These are phyloP conservation scores for Phaedon cochleariae DNA, from an alignment of 2,888 invertebrate genomes.

Conservation along the genomic window DNA sequence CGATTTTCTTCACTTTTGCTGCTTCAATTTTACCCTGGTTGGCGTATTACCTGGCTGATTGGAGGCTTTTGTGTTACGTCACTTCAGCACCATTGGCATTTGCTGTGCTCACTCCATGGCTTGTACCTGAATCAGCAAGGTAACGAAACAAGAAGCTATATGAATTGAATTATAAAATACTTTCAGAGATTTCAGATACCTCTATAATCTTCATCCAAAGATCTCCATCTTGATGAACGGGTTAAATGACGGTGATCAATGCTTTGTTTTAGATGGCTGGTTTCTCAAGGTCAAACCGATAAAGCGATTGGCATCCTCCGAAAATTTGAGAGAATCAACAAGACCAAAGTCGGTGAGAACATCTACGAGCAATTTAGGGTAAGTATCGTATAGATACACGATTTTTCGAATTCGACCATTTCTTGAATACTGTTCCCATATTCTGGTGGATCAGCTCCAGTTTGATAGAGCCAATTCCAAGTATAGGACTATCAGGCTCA, in stretches of 20 bases:
- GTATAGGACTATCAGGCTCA: too few species aligned
- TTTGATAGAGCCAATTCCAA: too few species aligned
- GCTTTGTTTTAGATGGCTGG: constrained; percentile 75
- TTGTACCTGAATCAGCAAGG: constrained; percentile 88
- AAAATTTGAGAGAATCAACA: constrained; percentile 83
- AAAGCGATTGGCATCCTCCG: constrained; percentile 80
- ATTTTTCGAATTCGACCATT: background rate
- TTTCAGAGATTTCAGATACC: too few species aligned
- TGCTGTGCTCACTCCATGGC: constrained; percentile 76
- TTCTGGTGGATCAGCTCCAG: too few species aligned
- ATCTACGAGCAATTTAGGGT: constrained; percentile 79
- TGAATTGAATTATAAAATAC: too few species aligned
- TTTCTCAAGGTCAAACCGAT: constrained; percentile 85
- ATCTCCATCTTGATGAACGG: too few species aligned
- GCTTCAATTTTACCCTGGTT: constrained; percentile 86
- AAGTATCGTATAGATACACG: too few species aligned
- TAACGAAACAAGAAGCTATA: too few species aligned
- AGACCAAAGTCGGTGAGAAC: constrained; percentile 76
- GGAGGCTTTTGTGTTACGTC: constrained; percentile 79
- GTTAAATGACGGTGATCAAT: background rate
- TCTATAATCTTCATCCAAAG: too few species aligned
- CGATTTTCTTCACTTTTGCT: constrained; percentile 85
- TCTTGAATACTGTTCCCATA: background rate
- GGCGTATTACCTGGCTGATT: constrained; percentile 80
- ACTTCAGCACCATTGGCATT: constrained; percentile 81